Conservation (phyloP, 1,140 invertebrate genomes). For the Papilio polytes region DNA sequence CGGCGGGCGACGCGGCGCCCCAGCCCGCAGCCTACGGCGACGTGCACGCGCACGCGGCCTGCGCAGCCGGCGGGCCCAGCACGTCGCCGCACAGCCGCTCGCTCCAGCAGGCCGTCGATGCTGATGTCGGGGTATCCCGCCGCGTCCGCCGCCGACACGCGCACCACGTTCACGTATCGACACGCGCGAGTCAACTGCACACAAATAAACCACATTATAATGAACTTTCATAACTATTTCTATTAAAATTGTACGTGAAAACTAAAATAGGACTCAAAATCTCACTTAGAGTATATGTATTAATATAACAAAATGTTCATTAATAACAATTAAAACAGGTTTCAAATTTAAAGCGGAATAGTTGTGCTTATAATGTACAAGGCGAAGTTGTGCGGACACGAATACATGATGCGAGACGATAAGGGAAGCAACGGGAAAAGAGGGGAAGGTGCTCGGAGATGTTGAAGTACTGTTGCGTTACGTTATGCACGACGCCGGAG, state of each 20-base stretch:
- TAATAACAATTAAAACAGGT: no score
- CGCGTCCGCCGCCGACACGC: background rate
- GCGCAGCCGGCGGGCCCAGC: background rate
- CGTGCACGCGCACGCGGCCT: constrained; percentile 7
- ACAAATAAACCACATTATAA: background rate
- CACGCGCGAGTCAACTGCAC: constrained; percentile 19
- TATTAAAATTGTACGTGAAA: no score
- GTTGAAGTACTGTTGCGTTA: background rate
- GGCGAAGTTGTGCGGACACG: no score
- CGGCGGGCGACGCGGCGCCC: background rate
- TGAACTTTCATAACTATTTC: no score
- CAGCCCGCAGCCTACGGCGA: background rate
- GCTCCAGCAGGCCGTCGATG: constrained; percentile 28
- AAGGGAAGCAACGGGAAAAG: no score
- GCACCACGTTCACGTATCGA: constrained; percentile 5
- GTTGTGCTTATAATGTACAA: no score
- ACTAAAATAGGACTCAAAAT: no score
- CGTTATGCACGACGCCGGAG: constrained; percentile 28
- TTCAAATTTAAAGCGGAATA: no score
- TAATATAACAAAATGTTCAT: no score
- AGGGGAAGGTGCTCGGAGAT: no score
- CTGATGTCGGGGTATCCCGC: background rate
- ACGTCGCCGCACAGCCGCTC: constrained; percentile 25
- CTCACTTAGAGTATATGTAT: no score
- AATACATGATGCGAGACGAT: no score